Base-by-base conservation (phyloP, 2,888 invertebrate genomes). In the Syrista parreyssii region DNA sequence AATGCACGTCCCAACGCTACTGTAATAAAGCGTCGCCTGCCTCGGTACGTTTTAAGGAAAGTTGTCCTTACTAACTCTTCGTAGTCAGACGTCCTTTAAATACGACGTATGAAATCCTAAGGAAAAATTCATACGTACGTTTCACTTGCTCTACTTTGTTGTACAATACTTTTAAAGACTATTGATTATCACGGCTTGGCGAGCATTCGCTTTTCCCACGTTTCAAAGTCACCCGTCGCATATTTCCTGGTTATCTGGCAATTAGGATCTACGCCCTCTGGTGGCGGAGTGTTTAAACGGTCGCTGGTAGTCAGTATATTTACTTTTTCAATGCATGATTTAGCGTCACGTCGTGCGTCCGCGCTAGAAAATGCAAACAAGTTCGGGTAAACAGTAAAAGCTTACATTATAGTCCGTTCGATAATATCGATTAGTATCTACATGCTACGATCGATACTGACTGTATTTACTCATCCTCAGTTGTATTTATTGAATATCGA, bases 221-320 rank as follows among this genome's bases (percentile, higher is more conserved):
- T 74, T 74, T 74, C 74, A 74, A 74, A 36, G 36, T 74, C 74
- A 33, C 33, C 71, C 71, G 4, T 71, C 74, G 74, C 74, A 36
- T 12, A 55, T 33, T 74, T 33, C n/a, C 74, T 31, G 32, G 75
- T 86, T 89, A 89, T 89, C 89, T 83, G 84, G 87, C 79, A 89
- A 89, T 89, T 89, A 89, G 85, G 88, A 89, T 89, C 89, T 55
- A 55, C 23, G 55, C 2, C 55, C 23, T 87, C 79, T 71, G 76
- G 68, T 30, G 76, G n/a, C 74, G 79, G 75, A 74, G 72, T 73
- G 36, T 77, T 73, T 75, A 74, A 77, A 74, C 77, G 74, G 75
- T 80, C 76, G 78, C 79, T 15, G 32, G 75, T 73, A 72, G 80
- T 79, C 80, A 23, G 72, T 30, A 76, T 80, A 84, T 87, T 86